Evolutionary conservation across 2,797 vertebrate genomes (phyloP), one percentile per base, ranked within the genome.

Genomic region (Odontamblyopus lacepedii): DNA sequence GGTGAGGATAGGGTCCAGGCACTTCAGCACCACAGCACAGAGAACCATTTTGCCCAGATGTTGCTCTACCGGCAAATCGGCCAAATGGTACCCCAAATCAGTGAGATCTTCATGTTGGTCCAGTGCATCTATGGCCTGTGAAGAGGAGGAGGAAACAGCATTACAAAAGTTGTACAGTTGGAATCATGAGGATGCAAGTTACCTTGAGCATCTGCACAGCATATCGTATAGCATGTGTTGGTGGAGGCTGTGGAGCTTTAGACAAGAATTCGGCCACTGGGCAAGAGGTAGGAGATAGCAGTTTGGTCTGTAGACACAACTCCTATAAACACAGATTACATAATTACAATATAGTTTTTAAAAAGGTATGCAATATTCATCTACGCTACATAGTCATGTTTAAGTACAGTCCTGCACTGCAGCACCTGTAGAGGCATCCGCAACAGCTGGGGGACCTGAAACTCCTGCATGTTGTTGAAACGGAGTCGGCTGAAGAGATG

Each of bases 11-110:
- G 97, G 97, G 89, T 99, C 97, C 85, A 99, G 89, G 84, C 97
- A 99, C 89, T 97, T 98, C 48, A 99, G 86, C 73, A 96, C 95
- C 60, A 97, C 93, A 0, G 95, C 95, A 1, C 95, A 97, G 44
- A 99, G 77, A 80, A 99, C 96, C 98, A 99, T 99, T 95, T 99
- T 98, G 66, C 97, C 97, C 63, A 99, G 93, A 86, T 98, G 97
- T 8, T 97, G 97, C 70, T 98, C 97, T 65, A 99, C 92, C 2
- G 96, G 95, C 63, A 99, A 90, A 62, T 98, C 96, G 55, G 96
- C 95, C 77, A 99, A 92, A 83, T 98, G 97, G 86, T 93, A 96
- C 38, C 98, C 98, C 82, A 99, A 92, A 68, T 96, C 95, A 7
- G 97, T 98, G 78, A 99, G 92, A 84, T 97, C 95, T 88, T 99